phyloP scores from a whole-genome alignment of 53 echinoderm and acorn worm species.

The Crossaster papposus region DNA sequence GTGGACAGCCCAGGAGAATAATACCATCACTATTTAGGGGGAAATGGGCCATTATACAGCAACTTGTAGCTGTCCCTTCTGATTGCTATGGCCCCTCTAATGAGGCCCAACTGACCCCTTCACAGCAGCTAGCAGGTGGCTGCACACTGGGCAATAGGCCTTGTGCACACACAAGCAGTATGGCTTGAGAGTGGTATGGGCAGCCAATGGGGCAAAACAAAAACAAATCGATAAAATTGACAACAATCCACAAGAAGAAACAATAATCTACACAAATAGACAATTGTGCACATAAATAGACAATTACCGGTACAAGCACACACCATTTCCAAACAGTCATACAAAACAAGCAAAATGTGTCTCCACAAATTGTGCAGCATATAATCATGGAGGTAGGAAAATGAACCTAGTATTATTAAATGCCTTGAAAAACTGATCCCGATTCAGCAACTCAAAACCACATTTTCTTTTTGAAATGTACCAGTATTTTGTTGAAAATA shows the following conservation, averaged over 20 bases:
- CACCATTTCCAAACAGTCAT: background rate
- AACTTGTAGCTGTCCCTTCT: slow-evolving; percentile 16
- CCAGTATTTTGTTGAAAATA: background rate
- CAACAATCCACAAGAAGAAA: too few relatives aligned
- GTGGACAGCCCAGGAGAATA: background rate
- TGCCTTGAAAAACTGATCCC: background rate
- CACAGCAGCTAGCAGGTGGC: background rate
- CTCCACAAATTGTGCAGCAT: background rate
- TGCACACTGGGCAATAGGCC: background rate
- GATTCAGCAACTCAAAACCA: background rate
- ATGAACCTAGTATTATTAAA: too few relatives aligned
- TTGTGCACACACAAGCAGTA: background rate
- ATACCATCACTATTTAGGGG: background rate
- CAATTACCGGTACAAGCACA: background rate
- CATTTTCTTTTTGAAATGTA: background rate
- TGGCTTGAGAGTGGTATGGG: too few relatives aligned
- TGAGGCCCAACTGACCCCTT: slow-evolving; percentile 13
- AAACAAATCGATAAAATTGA: too few relatives aligned
- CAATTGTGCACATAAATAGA: background rate
- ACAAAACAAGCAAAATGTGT: background rate
- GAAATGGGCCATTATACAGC: slow-evolving; percentile 35
- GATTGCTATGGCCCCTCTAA: slow-evolving; percentile 11
- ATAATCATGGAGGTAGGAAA: too few relatives aligned
- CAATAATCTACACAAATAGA: background rate
- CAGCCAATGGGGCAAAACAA: too few relatives aligned